Evolutionary conservation across 2,888 invertebrate genomes (phyloP).

Genomic region (Philopedon plagiatum): DNA sequence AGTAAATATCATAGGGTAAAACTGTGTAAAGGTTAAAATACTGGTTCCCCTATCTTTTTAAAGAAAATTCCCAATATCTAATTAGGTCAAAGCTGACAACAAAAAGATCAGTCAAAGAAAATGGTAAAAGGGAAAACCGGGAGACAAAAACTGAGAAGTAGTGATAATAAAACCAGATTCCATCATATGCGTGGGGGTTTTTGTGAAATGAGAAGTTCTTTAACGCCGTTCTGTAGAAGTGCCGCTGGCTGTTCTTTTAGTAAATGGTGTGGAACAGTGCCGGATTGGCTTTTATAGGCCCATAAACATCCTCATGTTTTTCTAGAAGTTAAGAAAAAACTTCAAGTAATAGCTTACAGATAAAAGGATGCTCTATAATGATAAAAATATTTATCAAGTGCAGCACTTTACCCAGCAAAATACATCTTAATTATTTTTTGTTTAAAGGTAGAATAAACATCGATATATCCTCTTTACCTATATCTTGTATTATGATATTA

Average conservation of each 20-base stretch:
- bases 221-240: conserved; percentile 7
- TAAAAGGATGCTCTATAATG: conserved; percentile 6
- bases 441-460: too few relatives aligned
- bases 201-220: conserved; percentile 28
- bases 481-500: too few relatives aligned
- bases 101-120: conserved; percentile 26
- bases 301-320: background rate
- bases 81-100: conserved; percentile 18
- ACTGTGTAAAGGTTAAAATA: background rate
- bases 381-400: background rate
- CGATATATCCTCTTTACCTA: too few relatives aligned
- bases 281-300: conserved; percentile 10
- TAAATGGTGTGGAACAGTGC: conserved; percentile 5
- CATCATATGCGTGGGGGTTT: conserved; percentile 28
- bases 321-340: background rate
- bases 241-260: conserved; percentile 6
- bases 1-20: too few relatives aligned
- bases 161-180: conserved; percentile 41
- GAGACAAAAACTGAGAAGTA: conserved; percentile 33
- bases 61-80: conserved; percentile 15
- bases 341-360: background rate
- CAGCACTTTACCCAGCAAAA: background rate
- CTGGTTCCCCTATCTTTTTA: background rate
- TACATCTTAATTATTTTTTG: too few relatives aligned
- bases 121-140: conserved; percentile 28